Base-by-base conservation (phyloP, 1,140 invertebrate species). In the Ptiloglossa arizonensis region DNA sequence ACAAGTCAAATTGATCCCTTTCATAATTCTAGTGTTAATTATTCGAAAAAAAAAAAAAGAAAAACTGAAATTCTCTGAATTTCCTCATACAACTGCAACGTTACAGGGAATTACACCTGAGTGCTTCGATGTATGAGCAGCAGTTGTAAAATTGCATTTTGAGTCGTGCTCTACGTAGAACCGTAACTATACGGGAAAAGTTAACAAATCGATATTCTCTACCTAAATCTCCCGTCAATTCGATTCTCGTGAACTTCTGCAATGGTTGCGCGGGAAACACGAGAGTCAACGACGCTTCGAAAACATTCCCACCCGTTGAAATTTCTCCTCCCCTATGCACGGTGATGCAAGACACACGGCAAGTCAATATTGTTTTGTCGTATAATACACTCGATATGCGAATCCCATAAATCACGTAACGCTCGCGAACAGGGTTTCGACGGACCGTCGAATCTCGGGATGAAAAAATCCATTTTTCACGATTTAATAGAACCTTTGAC, bases 381-480 rank as follows among this genome's bases (percentile, higher is more conserved):
- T 24, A 44, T 68, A 59, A 75, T 59, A 68, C n/a, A 75, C 52
- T 57, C 38, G 41, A 68, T 69, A 59, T n/a, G 63, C 54, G 52
- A 27, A 15, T 27, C 22, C 41, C 63, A 75, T 75, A 67, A 75
- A 75, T 75, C 73, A 75, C 38, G 52, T 38, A 41, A 56, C 17
- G 15, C 29, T 13, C 11, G 1, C n/a, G 24, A 46, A n/a, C 19
- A 11, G 15, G 19, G 13, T 17, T 29, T 27, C 22, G 29, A 17
- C 27, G 29, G 29, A 8, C 72, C 38, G 73, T 75, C 64, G 64
- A 75, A 24, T 0, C 41, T 32, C 29, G 29, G 41, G 22, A 59
- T 76, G 29, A 76, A 76, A 76, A 56, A 60, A 76, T 59, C 64
- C 54, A 69, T 76, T 69, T 68, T 60, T 76, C 73, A 69, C 52